Conservation (phyloP, 2,113 vertebrate genomes). For the Synchiropus splendidus region DNA sequence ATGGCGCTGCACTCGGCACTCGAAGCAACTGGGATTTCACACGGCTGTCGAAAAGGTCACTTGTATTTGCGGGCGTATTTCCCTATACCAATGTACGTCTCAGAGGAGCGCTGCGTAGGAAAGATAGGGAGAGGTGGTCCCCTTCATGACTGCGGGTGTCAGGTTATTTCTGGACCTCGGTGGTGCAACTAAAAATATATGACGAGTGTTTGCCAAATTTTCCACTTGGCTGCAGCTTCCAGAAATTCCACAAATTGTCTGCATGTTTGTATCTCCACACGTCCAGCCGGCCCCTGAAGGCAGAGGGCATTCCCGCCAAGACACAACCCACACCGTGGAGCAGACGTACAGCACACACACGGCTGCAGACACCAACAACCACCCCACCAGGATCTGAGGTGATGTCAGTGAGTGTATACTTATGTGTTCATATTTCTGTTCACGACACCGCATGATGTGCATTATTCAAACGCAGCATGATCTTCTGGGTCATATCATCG, state of each 20-base stretch:
- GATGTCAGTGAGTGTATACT: no score
- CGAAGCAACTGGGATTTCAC: constrained; percentile 12
- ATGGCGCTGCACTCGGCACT: neutral
- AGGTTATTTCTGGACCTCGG: no score
- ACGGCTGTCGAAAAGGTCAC: constrained; percentile 21
- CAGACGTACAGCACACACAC: neutral
- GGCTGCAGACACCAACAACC: neutral
- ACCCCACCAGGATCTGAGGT: neutral
- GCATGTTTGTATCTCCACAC: constrained; percentile 1
- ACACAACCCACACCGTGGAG: constrained; percentile 4
- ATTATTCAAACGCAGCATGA: no score
- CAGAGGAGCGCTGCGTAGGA: neutral
- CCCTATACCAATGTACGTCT: neutral
- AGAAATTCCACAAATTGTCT: constrained; percentile 4
- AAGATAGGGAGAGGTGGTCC: neutral
- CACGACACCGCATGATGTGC: no score
- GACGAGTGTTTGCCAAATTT: neutral
- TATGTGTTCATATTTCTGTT: no score
- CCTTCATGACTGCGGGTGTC: no score
- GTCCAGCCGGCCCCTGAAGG: constrained; percentile 1
- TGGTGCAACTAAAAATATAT: no score
- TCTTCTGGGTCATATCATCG: no score
- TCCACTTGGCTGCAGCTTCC: neutral
- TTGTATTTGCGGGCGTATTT: constrained; percentile 17
- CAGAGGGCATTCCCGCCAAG: constrained; percentile 3